Percentiles rank a stretch among this genome's conserved stretches.
Evolutionary conservation across 2,113 vertebrate species (phyloP).

Genomic region (Gadus macrocephalus): DNA sequence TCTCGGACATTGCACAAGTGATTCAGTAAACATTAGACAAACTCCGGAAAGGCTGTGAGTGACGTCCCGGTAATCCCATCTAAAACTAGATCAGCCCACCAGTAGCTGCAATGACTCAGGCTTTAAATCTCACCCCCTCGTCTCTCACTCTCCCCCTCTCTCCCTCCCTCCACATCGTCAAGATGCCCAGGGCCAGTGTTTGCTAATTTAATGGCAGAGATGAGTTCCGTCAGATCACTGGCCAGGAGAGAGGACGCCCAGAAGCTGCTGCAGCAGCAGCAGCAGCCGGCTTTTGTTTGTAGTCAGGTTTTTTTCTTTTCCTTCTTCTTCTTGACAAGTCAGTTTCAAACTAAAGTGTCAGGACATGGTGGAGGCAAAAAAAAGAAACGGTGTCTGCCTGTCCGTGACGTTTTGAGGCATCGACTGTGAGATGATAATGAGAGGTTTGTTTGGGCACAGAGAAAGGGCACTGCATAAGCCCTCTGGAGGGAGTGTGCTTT

Average conservation of each 20-base stretch:
- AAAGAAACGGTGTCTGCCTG: conserved; percentile 27
- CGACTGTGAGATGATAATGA: no score
- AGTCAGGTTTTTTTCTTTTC: no score
- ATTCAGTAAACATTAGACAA: no score
- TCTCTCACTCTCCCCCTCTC: conserved; percentile 42
- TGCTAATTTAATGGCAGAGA: conserved; percentile 51
- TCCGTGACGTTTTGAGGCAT: no score
- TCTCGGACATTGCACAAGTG: no score
- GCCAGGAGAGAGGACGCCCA: conserved; percentile 49
- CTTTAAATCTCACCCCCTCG: background rate
- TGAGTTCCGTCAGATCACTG: conserved; percentile 49
- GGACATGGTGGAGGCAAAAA: conserved; percentile 10
- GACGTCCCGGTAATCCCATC: no score
- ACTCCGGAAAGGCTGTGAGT: no score
- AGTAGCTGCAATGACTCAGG: no score
- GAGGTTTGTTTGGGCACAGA: background rate
- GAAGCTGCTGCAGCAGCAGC: conserved; percentile 47
- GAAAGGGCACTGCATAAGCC: background rate
- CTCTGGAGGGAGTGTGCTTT: no score
- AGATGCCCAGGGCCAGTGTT: conserved; percentile 52
- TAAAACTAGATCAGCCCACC: no score
- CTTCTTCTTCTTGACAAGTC: conserved; percentile 4
- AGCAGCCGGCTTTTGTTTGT: background rate
- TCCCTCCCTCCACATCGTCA: conserved; percentile 37
- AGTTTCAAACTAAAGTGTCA: conserved; percentile 35